A percentile compares a stretch with the other conserved stretches of the same genome.
Evolutionary conservation across 2,113 vertebrate species (phyloP).

Genomic region (Emydura subglobosa): DNA sequence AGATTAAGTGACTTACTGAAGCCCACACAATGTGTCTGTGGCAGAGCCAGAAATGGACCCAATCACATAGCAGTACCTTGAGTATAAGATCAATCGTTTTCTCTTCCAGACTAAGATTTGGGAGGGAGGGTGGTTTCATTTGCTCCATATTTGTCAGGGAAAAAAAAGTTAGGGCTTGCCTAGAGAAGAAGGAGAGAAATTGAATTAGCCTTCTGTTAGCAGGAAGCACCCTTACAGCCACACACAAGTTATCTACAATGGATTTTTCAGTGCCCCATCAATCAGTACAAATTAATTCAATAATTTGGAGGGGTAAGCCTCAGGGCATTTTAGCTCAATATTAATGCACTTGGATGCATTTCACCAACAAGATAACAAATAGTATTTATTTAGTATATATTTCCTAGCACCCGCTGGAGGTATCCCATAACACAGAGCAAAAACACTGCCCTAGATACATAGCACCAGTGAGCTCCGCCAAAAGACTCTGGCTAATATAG

Average conservation of each 20-base stretch:
- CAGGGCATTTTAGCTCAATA: background rate
- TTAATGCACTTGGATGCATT: background rate
- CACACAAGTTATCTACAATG: background rate
- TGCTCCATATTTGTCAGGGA: background rate
- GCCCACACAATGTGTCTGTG: background rate
- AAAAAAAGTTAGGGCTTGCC: background rate
- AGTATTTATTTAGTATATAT: background rate
- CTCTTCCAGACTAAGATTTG: background rate
- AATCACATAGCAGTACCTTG: background rate
- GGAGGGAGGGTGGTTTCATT: background rate
- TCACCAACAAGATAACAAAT: background rate
- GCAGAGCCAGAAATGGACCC: background rate
- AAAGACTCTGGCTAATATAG: background rate
- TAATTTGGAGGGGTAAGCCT: background rate
- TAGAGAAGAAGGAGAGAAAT: background rate
- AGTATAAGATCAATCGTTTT: background rate
- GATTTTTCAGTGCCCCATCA: background rate
- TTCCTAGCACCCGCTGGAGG: background rate
- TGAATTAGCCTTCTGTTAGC: background rate
- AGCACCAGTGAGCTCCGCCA: rapidly evolving
- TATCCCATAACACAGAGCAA: background rate
- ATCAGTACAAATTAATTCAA: background rate
- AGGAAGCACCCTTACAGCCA: rapidly evolving
- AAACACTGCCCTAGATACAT: background rate
- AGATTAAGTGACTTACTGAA: background rate